Evolutionary conservation across 2,888 invertebrate species (phyloP), one percentile per base, ranked within the genome.

Genomic region (Macrosoma leucophasiata): DNA sequence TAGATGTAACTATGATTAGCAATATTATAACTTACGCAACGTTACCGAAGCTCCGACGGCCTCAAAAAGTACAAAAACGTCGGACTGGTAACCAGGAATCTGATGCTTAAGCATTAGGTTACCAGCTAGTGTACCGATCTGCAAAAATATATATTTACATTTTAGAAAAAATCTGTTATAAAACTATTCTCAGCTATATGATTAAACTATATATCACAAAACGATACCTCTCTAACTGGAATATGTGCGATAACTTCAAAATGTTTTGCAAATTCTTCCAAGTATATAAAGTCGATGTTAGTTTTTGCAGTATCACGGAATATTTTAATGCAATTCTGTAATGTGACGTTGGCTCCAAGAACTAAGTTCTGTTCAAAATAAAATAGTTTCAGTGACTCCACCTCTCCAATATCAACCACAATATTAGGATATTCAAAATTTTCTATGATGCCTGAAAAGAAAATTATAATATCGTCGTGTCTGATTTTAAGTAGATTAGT

Each of bases 91-190:
- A 13, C 86, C 86, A 0, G 70, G 81, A 50, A 87, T 81, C 1
- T 68, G 58, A 40, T 87, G 86, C 55, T 90, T 91, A 47, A 89
- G 67, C 81, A 89, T 88, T 26, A 91, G 55, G 50, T 91, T 91
- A 2, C 91, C 91, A 25, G 89, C 90, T 43, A 91, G 58, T 0
- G 88, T 88, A n/a, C 88, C 90, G 23, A 86, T 79, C 88, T 88
- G 52, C 29, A 69, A 29, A n/a, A 7, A 20, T n/a, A 33, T 26
- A n/a, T n/a, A n/a, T n/a, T n/a, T n/a, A n/a, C n/a, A n/a, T n/a
- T n/a, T n/a, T n/a, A n/a, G n/a, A 18, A 6, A 18, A 18, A 18
- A 18, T 18, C 4, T 18, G 18, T 18, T 5, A 18, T 18, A 18
- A 6, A 18, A 18, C 8, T 18, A 18, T 18, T 18, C 8, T 18